Evolutionary conservation across 1,140 invertebrate genomes (phyloP), one percentile per base, ranked within the genome.

Genomic region (Monomorium pharaonis): DNA sequence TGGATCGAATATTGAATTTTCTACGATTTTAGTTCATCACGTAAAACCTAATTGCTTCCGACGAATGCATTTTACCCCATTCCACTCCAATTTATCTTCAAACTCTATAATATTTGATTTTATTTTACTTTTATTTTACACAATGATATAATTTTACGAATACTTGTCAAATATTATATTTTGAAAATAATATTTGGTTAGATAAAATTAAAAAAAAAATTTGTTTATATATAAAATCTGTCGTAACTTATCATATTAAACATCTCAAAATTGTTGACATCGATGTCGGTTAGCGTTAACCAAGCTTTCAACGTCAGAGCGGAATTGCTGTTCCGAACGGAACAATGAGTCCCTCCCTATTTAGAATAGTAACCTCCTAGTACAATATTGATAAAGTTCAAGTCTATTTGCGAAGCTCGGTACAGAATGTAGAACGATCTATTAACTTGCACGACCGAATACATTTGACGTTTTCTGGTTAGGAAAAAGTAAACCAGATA

Each of bases 401-500:
- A 24, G 30, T 24, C 24, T 51, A 54, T 69, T 37, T 10, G 21
- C 2, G 9, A 67, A 62, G n/a, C 21, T 44, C 54, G 54, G 0
- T 37, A 21, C 42, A 30, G n/a, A 47, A 83, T 83, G 14, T 44
- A 58, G 78, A 47, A 58, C 78, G 37, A 30, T 56, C 51, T 21
- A 62, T 83, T 58, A 83, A 47, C 67, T 12, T 10, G 37, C 33
- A 72, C 67, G n/a, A 21, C 14, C 67, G 33, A 27, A 42, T n/a
- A n/a, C 24, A 60, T 27, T 33, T 54, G 77, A 70, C 60, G 21
- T 44, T 18, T n/a, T 24, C 75, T 16, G 30, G 27, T 78, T 18
- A 37, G 49, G 33, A 72, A 81, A 81, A 69, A 81, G 37, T 81
- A 81, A 72, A 58, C 30, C 37, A 16, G 44, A 51, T 49, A 74